phyloP scores from a whole-genome alignment of 2,113 vertebrate genomes.

The Phrynosoma blainvillii region DNA sequence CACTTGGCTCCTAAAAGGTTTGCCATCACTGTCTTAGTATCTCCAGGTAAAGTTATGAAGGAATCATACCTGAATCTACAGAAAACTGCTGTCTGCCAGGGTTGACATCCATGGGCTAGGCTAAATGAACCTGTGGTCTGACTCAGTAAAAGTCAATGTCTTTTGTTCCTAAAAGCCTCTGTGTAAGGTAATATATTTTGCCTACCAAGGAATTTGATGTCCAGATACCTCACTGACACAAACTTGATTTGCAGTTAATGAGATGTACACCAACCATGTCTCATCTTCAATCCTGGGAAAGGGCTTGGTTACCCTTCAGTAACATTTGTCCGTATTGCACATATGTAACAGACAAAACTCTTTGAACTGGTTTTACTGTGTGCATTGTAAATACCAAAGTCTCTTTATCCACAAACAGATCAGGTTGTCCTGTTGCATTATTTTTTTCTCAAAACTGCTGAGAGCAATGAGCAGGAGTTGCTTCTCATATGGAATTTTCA shows the following conservation, averaged over 20 bases:
- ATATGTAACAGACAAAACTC: slow-evolving; percentile 17
- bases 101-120: neutral
- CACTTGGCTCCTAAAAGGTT: no score
- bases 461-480: neutral
- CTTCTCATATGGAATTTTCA: neutral
- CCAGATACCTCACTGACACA: slow-evolving; percentile 12
- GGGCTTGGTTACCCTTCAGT: neutral
- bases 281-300: neutral
- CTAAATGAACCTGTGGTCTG: neutral
- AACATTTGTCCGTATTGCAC: slow-evolving; percentile 18
- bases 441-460: neutral
- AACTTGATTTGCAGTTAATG: slow-evolving; percentile 16
- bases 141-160: neutral
- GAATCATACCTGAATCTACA: neutral
- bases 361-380: slow-evolving; percentile 22
- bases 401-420: slow-evolving; percentile 46
- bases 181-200: neutral
- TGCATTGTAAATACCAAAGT: slow-evolving; percentile 16
- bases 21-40: no score
- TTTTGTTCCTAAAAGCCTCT: neutral
- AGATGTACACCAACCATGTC: neutral
- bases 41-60: neutral
- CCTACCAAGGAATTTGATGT: slow-evolving; percentile 13
- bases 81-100: neutral
- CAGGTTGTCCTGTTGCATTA: slow-evolving; percentile 27